Evolutionary conservation across 2,888 invertebrate genomes (phyloP).

Genomic region (Dendrolimus pini): DNA sequence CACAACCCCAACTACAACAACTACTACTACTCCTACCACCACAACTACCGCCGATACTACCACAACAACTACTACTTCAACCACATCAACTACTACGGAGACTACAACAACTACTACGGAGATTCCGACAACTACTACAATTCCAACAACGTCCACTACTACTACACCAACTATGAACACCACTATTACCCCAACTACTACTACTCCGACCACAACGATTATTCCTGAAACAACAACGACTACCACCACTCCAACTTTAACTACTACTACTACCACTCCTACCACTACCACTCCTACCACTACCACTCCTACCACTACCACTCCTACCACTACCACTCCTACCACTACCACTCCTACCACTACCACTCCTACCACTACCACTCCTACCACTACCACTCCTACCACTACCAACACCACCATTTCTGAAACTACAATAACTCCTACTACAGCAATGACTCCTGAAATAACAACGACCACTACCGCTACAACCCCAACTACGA

Average conservation of each 20-base stretch:
- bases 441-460: constrained; percentile 4
- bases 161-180: neutral
- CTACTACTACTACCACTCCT: constrained; percentile 2
- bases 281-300: neutral
- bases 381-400: constrained; percentile 5
- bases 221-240: neutral
- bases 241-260: neutral
- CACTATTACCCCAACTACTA: constrained; percentile 1
- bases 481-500: constrained; percentile 1
- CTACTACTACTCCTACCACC: constrained; percentile 4
- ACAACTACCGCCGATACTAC: constrained; percentile 1
- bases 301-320: neutral
- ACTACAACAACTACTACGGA: constrained; percentile 1
- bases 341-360: constrained; percentile 4
- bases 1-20: constrained; percentile 1
- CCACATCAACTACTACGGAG: constrained; percentile 1
- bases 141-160: constrained; percentile 1
- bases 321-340: neutral
- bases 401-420: constrained; percentile 3
- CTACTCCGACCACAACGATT: neutral
- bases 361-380: constrained; percentile 1
- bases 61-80: constrained; percentile 5
- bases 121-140: neutral
- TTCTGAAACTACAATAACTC: neutral
- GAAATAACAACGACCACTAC: constrained; percentile 3